phyloP scores from a whole-genome alignment of 2,888 invertebrate genomes.

The Andrena marginata region DNA sequence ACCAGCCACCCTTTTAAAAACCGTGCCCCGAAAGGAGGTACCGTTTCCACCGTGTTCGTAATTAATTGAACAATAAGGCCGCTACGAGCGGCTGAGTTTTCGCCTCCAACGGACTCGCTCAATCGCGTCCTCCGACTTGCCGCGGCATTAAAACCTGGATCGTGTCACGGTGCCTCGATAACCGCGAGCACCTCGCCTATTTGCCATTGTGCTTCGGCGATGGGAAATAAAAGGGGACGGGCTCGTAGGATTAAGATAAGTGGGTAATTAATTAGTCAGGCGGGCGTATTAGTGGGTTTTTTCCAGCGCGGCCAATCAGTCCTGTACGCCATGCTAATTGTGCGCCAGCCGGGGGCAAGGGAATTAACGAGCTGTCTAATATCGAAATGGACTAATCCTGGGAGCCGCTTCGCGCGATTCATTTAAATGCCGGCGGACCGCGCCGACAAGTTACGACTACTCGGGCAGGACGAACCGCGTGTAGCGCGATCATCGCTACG shows the following conservation, averaged over 20 bases:
- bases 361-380: conserved; percentile 67
- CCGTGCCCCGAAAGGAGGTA: conserved; percentile 4
- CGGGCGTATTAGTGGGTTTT: conserved; percentile 56
- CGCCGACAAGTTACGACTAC: conserved; percentile 50
- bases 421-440: conserved; percentile 36
- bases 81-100: neutral
- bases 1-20: conserved; percentile 34
- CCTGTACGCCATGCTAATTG: conserved; percentile 55
- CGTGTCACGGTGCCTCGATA: neutral
- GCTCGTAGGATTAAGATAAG: conserved; percentile 54
- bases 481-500: conserved; percentile 41
- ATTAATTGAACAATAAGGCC: conserved; percentile 41
- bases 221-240: conserved; percentile 32
- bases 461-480: conserved; percentile 21
- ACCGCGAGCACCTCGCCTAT: neutral
- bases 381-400: conserved; percentile 64
- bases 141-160: neutral
- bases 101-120: conserved; percentile 8
- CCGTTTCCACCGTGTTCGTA: conserved; percentile 32
- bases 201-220: conserved; percentile 36
- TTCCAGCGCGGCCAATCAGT: conserved; percentile 41
- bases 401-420: conserved; percentile 53
- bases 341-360: conserved; percentile 39
- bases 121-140: neutral
- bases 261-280: conserved; percentile 67